Base-by-base conservation (phyloP, 1,140 invertebrate species). In the Aphidius ervi region DNA sequence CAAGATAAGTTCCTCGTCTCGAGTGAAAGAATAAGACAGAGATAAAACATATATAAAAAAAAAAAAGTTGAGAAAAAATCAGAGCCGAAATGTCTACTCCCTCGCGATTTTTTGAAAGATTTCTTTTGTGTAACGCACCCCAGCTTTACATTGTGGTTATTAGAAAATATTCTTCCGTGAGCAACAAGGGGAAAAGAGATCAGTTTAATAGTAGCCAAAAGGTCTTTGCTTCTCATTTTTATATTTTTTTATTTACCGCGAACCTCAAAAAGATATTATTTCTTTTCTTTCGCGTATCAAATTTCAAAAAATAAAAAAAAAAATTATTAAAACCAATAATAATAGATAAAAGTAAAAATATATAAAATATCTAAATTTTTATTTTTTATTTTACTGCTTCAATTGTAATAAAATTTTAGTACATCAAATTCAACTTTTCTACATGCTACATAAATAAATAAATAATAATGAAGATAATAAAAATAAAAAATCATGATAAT, bases 41-140 rank as follows among this genome's bases (percentile, higher is more conserved):
- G 23, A 31, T 31, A 31, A 31, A 31, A 31, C 4, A 31, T 31
- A 31, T 31, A 31, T 31, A 31, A 3, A 31, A 2, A 23, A 2
- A 23, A 23, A 23, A 23, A 31, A 31, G 23, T 31, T 46, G 54
- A 9, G 50, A 58, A 63, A 62, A 62, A 58, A 58, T 55, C 47
- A 48, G 16, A 41, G 10, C 50, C 56, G 56, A 56, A 9, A 40
- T 42, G 45, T 49, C 43, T 46, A 50, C 65, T 55, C 50, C 31
- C 60, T 58, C 16, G 31, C 53, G 23, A 53, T 47, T 37, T 39
- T 63, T 57, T 53, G 31, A 72, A 75, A 76, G 75, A 77, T 78
- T 78, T 79, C 77, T 77, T 79, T 79, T 79, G 76, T 77, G 71
- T 72, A 76, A 75, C 72, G 70, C 76, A 76, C 76, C 74, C 75